Conservation (phyloP, 2,888 invertebrate species). For the Apamea crenata region DNA sequence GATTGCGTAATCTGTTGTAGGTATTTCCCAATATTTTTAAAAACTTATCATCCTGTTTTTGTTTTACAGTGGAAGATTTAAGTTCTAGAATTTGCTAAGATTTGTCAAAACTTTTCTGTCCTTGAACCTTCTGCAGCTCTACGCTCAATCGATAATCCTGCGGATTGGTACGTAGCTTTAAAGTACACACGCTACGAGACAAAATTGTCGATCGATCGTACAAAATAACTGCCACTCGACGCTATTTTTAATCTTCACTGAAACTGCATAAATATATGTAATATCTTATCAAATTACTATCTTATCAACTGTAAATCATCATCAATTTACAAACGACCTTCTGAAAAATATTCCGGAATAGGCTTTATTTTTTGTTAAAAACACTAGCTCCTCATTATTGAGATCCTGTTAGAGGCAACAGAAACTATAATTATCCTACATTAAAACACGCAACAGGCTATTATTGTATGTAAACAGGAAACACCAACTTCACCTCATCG, state of each 20-base stretch:
- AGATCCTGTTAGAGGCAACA: constrained; percentile 29
- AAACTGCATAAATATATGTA: constrained; percentile 33
- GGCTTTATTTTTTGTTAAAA: constrained; percentile 8
- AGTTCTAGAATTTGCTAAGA: background rate
- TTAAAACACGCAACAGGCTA: constrained; percentile 30
- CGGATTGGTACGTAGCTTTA: background rate
- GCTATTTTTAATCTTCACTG: constrained; percentile 7
- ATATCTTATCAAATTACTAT: constrained; percentile 19
- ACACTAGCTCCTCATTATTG: constrained; percentile 17
- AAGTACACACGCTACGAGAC: background rate
- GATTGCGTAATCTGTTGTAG: constrained; percentile 22
- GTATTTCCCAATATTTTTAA: constrained; percentile 12
- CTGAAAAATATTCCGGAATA: background rate
- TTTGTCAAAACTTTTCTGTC: background rate
- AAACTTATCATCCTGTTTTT: background rate
- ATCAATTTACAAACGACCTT: constrained; percentile 31
- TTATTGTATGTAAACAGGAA: constrained; percentile 58
- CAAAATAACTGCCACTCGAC: background rate
- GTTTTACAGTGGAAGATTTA: background rate
- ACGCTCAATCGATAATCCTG: background rate
- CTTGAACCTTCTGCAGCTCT: background rate
- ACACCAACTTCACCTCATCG: constrained; percentile 16
- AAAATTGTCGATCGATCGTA: background rate
- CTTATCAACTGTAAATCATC: constrained; percentile 18
- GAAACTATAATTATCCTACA: constrained; percentile 45